Percentiles rank a stretch among this genome's conserved stretches.
Conservation (phyloP, 2,888 invertebrate genomes). For the Actias luna region DNA sequence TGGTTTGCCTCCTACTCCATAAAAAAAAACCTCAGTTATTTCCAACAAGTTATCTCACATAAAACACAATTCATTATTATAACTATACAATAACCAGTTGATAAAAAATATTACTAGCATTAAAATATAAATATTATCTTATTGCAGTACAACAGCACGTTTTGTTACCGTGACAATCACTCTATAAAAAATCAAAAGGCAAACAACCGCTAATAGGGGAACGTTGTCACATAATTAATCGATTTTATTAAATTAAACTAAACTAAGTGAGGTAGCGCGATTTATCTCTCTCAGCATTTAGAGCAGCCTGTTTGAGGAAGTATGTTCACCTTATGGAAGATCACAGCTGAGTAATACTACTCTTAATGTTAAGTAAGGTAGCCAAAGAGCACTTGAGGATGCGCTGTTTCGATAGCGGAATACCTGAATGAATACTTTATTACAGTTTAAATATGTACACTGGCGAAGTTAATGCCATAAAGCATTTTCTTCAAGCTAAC, state of each 20-base stretch:
- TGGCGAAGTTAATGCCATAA: too few relatives aligned
- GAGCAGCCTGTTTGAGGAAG: too few relatives aligned
- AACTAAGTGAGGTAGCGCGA: not conserved
- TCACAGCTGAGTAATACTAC: too few relatives aligned
- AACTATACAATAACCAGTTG: not conserved
- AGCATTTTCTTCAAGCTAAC: too few relatives aligned
- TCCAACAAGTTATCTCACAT: not conserved
- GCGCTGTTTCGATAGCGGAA: too few relatives aligned
- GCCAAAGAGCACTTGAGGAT: too few relatives aligned
- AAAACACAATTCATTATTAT: not conserved
- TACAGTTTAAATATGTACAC: too few relatives aligned
- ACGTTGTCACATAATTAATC: not conserved
- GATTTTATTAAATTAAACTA: not conserved
- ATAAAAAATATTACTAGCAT: not conserved
- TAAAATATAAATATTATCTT: slow-evolving; percentile 1
- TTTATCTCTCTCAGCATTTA: too few relatives aligned
- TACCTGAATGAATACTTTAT: too few relatives aligned
- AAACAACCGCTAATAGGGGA: slow-evolving; percentile 13
- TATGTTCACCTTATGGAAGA: too few relatives aligned
- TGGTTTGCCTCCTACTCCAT: too few relatives aligned
- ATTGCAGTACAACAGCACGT: slow-evolving; percentile 28
- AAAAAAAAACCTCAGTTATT: not conserved
- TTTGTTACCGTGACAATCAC: slow-evolving; percentile 37
- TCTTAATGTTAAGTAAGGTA: too few relatives aligned
- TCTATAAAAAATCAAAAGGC: slow-evolving; percentile 16